A percentile compares a stretch with the other conserved stretches of the same genome.
Conservation (phyloP, 1,140 invertebrate genomes). For the Cardiocondyla obscurior region DNA sequence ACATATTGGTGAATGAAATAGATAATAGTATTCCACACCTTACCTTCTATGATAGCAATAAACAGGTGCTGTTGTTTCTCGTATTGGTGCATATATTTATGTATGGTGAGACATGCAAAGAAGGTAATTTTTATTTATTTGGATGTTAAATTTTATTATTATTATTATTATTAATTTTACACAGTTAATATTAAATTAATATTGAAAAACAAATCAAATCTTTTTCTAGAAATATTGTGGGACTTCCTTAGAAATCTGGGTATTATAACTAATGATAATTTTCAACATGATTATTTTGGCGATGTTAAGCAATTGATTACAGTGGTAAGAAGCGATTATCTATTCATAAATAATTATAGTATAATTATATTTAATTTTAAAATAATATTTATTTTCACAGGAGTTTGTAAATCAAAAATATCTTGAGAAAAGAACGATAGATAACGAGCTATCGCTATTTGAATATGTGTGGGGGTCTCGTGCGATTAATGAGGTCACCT, state of each 20-base stretch:
- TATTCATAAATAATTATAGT: not conserved
- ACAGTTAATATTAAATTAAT: not conserved
- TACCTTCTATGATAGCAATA: constrained; percentile 30
- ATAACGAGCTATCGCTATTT: constrained; percentile 3
- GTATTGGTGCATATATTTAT: constrained; percentile 77
- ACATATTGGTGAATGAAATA: constrained; percentile 73
- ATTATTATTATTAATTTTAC: not conserved
- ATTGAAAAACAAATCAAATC: not conserved
- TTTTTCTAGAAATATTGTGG: constrained; percentile 69
- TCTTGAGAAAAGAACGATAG: constrained; percentile 47
- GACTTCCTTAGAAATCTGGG: constrained; percentile 67
- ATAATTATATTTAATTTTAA: not conserved
- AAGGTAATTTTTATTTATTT: constrained; percentile 68
- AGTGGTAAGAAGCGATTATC: constrained; percentile 61
- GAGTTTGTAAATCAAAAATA: constrained; percentile 75
- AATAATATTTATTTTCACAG: constrained; percentile 58
- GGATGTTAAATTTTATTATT: not conserved
- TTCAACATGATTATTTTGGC: constrained; percentile 72
- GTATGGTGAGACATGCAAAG: constrained; percentile 65
- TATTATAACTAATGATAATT: constrained; percentile 57
- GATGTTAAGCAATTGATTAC: constrained; percentile 69
- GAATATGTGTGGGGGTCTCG: constrained; percentile 74
- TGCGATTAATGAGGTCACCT: constrained; percentile 71
- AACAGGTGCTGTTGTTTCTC: constrained; percentile 72
- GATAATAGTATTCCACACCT: constrained; percentile 69